A percentile compares a stretch with the other conserved stretches of the same genome.
These are phyloP conservation scores for Chloroclystis v-ata DNA, from an alignment of 2,888 invertebrate species.

Conservation along the genomic window DNA sequence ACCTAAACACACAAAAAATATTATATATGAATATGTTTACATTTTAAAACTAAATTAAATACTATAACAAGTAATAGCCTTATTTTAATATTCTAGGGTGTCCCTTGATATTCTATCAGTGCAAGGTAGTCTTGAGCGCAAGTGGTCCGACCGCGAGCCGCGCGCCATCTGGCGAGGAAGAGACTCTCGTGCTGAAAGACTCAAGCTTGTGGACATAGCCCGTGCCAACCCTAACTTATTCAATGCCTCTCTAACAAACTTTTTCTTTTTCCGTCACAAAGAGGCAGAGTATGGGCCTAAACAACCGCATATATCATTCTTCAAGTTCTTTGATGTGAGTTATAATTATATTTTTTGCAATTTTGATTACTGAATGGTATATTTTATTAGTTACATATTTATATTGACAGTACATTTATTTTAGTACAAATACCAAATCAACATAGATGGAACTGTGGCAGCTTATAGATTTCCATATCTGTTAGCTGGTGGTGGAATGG, in stretches of 20 bases:
- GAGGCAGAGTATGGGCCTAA: constrained; percentile 92
- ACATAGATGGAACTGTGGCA: constrained; percentile 97
- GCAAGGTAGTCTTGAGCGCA: constrained; percentile 84
- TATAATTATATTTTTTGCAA: background rate
- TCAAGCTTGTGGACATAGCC: constrained; percentile 89
- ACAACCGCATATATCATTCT: constrained; percentile 90
- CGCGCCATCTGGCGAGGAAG: constrained; percentile 95
- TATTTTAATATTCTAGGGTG: constrained; percentile 79
- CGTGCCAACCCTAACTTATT: constrained; percentile 84
- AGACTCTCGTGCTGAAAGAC: constrained; percentile 90
- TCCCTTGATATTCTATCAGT: constrained; percentile 93
- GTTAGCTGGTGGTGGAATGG: constrained; percentile 89
- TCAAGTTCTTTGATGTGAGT: constrained; percentile 95
- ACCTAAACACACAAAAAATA: no score
- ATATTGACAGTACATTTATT: constrained; percentile 44
- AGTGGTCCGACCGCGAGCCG: constrained; percentile 86
- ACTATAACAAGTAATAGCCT: background rate
- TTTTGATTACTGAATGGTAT: no score
- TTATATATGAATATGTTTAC: no score
- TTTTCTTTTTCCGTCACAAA: constrained; percentile 95
- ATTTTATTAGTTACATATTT: no score
- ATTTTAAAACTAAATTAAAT: no score
- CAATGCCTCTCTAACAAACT: constrained; percentile 95
- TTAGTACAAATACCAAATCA: constrained; percentile 96
- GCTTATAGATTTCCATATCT: constrained; percentile 96